Evolutionary conservation across 1,140 invertebrate genomes (phyloP).

Genomic region (Zeugodacus cucurbitae): DNA sequence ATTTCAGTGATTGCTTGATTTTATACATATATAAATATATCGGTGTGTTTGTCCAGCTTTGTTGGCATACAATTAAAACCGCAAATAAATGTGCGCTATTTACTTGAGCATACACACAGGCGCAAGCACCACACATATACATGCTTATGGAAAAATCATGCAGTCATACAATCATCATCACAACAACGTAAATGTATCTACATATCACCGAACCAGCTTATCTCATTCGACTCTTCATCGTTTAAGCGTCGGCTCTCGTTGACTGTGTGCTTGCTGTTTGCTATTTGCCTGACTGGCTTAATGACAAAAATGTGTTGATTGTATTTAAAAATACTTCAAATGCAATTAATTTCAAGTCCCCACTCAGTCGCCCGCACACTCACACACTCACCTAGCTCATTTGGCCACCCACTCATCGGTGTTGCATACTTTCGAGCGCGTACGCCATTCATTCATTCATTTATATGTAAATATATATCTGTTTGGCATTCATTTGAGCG

Average conservation of each 20-base stretch:
- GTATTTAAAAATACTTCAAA: slow-evolving; percentile 39
- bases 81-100: slow-evolving; percentile 25
- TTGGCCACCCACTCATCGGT: too few species aligned
- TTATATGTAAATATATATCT: not conserved
- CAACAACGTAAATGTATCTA: too few species aligned
- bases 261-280: not conserved
- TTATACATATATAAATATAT: not conserved
- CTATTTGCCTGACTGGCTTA: slow-evolving; percentile 7
- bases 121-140: not conserved
- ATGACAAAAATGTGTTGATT: slow-evolving; percentile 38
- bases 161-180: not conserved
- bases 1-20: slow-evolving; percentile 17
- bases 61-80: slow-evolving; percentile 34
- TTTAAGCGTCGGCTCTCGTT: not conserved
- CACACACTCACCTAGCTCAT: too few species aligned
- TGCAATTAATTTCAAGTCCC: slow-evolving; percentile 36
- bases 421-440: not conserved
- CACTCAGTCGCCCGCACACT: not conserved
- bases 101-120: not conserved
- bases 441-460: not conserved
- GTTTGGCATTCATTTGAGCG: not conserved
- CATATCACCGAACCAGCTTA: not conserved
- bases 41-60: not conserved
- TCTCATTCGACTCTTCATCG: not conserved
- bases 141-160: not conserved